Conservation (phyloP, 2,888 invertebrate species). For the Orthonevra nobilis region DNA sequence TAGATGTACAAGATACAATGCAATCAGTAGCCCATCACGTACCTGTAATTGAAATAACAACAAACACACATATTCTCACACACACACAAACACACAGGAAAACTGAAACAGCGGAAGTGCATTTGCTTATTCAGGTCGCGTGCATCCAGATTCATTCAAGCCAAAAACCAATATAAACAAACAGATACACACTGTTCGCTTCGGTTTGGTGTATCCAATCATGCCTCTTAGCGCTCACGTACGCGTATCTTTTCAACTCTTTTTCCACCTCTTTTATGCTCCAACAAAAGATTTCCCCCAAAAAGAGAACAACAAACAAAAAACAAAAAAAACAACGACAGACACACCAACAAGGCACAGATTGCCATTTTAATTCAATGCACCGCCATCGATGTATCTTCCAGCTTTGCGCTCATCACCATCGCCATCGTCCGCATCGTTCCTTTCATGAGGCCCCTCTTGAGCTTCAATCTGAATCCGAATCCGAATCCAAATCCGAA, state of each 20-base stretch:
- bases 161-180: slow-evolving; percentile 55
- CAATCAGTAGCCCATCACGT: slow-evolving; percentile 66
- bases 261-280: slow-evolving; percentile 46
- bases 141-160: slow-evolving; percentile 68
- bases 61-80: slow-evolving; percentile 25
- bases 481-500: background rate
- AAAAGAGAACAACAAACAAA: slow-evolving; percentile 47
- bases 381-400: slow-evolving; percentile 68
- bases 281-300: slow-evolving; percentile 66
- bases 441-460: slow-evolving; percentile 29
- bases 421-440: too few relatives aligned
- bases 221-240: background rate
- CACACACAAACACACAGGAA: slow-evolving; percentile 3
- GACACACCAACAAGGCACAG: slow-evolving; percentile 46
- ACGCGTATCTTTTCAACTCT: slow-evolving; percentile 5
- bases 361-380: slow-evolving; percentile 71
- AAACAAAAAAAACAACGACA: too few relatives aligned
- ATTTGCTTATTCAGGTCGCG: slow-evolving; percentile 70
- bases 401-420: slow-evolving; percentile 57
- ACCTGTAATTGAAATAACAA: slow-evolving; percentile 64
- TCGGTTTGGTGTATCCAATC: too few relatives aligned
- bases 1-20: slow-evolving; percentile 63
- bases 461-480: too few relatives aligned
- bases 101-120: slow-evolving; percentile 65
- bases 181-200: slow-evolving; percentile 11